Base-by-base conservation (phyloP, 2,888 invertebrate species). In the Bombyx huttoni region DNA sequence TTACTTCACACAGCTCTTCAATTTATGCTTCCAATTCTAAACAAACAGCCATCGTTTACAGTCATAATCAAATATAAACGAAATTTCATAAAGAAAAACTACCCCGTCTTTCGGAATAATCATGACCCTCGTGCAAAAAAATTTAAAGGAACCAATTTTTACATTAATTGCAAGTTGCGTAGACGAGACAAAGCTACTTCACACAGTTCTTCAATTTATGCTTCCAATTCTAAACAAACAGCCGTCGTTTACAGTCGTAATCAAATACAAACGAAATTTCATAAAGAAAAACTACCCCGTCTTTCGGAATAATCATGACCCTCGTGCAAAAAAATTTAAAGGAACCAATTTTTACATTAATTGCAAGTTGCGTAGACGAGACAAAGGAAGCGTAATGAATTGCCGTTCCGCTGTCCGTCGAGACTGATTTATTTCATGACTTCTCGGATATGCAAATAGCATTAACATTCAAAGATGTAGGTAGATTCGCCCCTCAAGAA, bases 361-460 rank as follows among this genome's bases (percentile, higher is more conserved):
- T 85, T 82, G 77, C 71, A 73, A 78, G 68, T 75, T 71, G 70
- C 65, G 73, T 76, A 81, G 80, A 84, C 80, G 86, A 81, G 80
- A 84, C 80, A 86, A 85, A 81, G 78, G 66, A 64, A 66, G 63
- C 68, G 73, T 80, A 85, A 83, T 82, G 84, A 85, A 84, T 73
- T 68, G 73, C 79, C 75, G 78, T 81, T 86, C 82, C 73, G 56
- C 73, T 80, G 87, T 87, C 86, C 87, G 87, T 84, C 83, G 70
- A 73, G 82, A 75, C 81, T 87, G 88, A 88, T 88, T 88, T 87
- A 87, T 87, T 85, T 87, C 86, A 87, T 86, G 88, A 86, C 85
- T 88, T 78, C 73, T 85, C 83, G 81, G 83, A 83, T 88, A 88
- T 88, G 88, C 88, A 88, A 88, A 88, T 87, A 82, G 71, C 83